A percentile compares a stretch with the other conserved stretches of the same genome.
phyloP scores from a whole-genome alignment of 2,888 invertebrate genomes.

The Leptarthrus brevirostris region DNA sequence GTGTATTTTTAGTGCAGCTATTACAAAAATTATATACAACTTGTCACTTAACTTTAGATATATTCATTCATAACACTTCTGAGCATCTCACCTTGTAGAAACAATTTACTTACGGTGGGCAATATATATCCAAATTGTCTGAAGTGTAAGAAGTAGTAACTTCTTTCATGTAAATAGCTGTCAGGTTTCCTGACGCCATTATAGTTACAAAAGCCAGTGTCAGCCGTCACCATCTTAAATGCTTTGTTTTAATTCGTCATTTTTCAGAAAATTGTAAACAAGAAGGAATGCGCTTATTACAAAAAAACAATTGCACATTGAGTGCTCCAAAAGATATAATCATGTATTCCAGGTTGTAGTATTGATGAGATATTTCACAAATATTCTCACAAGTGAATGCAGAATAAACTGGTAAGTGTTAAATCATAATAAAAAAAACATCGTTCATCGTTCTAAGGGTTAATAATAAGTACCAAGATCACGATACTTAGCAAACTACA shows the following conservation, averaged over 20 bases:
- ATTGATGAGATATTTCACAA: background rate
- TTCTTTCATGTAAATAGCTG: constrained; percentile 11
- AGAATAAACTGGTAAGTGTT: constrained; percentile 3
- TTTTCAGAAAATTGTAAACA: constrained; percentile 17
- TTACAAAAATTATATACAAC: too few relatives aligned
- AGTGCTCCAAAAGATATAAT: background rate
- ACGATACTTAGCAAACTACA: too few relatives aligned
- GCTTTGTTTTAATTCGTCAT: background rate
- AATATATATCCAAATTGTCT: background rate
- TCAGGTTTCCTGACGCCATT: constrained; percentile 1
- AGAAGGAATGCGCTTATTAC: constrained; percentile 17
- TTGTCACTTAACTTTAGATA: too few relatives aligned
- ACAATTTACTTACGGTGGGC: too few relatives aligned
- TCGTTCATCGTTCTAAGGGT: too few relatives aligned
- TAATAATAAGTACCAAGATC: too few relatives aligned
- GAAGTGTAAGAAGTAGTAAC: background rate
- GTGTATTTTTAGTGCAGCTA: too few relatives aligned
- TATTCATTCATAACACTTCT: too few relatives aligned
- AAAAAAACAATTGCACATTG: constrained; percentile 22
- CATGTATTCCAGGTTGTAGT: background rate
- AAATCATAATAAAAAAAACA: background rate
- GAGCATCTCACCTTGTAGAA: too few relatives aligned
- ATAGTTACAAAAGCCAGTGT: constrained; percentile 12
- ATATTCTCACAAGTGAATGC: background rate
- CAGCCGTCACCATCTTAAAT: constrained; percentile 7